Conservation (phyloP, 2,797 vertebrate genomes). For the Melanotaenia maccullochi region DNA sequence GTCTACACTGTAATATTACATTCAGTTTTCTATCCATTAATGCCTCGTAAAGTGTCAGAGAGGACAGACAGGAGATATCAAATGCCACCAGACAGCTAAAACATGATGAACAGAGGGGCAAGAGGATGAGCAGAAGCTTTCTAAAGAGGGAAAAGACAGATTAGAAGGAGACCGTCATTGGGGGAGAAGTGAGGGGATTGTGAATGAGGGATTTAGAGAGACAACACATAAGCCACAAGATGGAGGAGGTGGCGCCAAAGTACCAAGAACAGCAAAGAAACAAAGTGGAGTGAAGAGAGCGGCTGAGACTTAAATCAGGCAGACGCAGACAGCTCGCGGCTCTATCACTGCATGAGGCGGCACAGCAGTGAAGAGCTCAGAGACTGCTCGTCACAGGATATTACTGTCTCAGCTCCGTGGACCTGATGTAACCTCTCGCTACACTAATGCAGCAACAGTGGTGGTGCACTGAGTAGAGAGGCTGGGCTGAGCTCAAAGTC, state of each 20-base stretch:
- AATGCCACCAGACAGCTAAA: slow-evolving; percentile 23
- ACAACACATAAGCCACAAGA: slow-evolving; percentile 35
- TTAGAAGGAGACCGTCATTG: slow-evolving; percentile 37
- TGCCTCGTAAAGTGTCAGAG: not conserved
- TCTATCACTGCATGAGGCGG: slow-evolving; percentile 30
- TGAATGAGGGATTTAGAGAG: slow-evolving; percentile 38
- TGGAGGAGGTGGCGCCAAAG: slow-evolving; percentile 34
- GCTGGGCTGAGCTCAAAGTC: slow-evolving; percentile 14
- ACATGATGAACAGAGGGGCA: slow-evolving; percentile 17
- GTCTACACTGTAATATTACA: not conserved
- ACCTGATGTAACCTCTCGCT: slow-evolving; percentile 27
- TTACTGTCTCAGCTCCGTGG: slow-evolving; percentile 39
- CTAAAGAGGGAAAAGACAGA: slow-evolving; percentile 38
- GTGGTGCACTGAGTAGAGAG: slow-evolving; percentile 8
- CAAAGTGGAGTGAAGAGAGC: not conserved
- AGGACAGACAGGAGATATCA: slow-evolving; percentile 10
- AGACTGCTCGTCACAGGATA: slow-evolving; percentile 53
- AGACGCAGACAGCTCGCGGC: slow-evolving; percentile 34
- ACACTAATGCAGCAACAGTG: slow-evolving; percentile 7
- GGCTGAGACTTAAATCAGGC: slow-evolving; percentile 38
- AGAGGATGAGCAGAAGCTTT: slow-evolving; percentile 39
- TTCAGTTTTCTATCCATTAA: slow-evolving; percentile 32
- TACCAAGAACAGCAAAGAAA: slow-evolving; percentile 16
- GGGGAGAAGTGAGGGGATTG: slow-evolving; percentile 41
- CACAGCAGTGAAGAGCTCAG: slow-evolving; percentile 28